Conservation (phyloP, 2,888 invertebrate genomes). For the Harmothoe impar region DNA sequence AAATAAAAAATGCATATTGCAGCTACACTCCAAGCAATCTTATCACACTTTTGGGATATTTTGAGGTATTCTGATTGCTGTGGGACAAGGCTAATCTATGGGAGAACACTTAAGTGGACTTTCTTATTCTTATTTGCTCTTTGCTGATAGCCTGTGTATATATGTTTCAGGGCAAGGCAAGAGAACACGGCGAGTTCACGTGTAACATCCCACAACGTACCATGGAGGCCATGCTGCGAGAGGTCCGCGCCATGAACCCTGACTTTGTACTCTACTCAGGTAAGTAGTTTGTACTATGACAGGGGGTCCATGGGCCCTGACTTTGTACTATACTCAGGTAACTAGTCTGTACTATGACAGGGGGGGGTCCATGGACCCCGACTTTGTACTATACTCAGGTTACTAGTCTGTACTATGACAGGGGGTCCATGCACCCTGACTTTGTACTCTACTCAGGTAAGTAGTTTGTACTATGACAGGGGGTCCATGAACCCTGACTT, state of each 20-base stretch:
- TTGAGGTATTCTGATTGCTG: too few relatives aligned
- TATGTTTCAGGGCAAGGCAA: conserved; percentile 52
- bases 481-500: conserved; percentile 57
- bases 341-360: not conserved
- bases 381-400: not conserved
- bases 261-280: conserved; percentile 50
- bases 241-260: conserved; percentile 39
- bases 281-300: not conserved
- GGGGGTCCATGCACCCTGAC: conserved; percentile 52
- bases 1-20: too few relatives aligned
- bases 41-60: too few relatives aligned
- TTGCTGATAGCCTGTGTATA: too few relatives aligned
- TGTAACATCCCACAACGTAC: conserved; percentile 62
- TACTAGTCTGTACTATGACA: too few relatives aligned
- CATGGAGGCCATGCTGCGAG: conserved; percentile 27
- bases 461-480: not conserved
- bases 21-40: too few relatives aligned
- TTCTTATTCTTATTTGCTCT: too few relatives aligned
- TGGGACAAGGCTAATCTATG: too few relatives aligned
- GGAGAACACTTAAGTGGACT: too few relatives aligned
- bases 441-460: conserved; percentile 41
- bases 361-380: too few relatives aligned
- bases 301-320: too few relatives aligned
- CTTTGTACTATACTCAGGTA: not conserved
- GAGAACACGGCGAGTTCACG: not conserved